Evolutionary conservation across 2,888 invertebrate species (phyloP).

Genomic region (Nemotelus pantherinus): DNA sequence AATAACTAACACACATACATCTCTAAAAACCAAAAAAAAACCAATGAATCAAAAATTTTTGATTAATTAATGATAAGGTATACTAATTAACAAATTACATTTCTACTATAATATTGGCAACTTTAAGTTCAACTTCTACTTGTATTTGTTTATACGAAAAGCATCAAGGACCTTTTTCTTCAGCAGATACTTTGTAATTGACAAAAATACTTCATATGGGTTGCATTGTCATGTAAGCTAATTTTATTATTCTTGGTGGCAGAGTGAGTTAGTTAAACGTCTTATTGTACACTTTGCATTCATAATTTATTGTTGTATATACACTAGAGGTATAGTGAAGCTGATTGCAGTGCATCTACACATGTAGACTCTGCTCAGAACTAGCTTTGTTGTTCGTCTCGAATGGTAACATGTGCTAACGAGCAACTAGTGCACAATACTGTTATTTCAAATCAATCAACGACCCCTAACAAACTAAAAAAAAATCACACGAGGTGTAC

Average conservation of each 20-base stretch:
- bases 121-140: conserved; percentile 25
- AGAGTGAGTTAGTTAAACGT: no score
- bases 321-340: neutral
- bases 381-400: no score
- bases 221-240: neutral
- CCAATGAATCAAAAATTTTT: neutral
- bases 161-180: conserved; percentile 4
- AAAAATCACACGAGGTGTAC: no score
- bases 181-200: neutral
- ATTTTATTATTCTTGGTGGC: neutral
- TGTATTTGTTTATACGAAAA: conserved; percentile 1
- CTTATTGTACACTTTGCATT: no score
- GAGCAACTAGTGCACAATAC: no score
- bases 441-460: no score
- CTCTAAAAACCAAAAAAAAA: conserved; percentile 21
- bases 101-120: conserved; percentile 31
- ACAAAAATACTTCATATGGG: neutral
- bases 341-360: conserved; percentile 17
- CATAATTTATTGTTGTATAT: neutral
- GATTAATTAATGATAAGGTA: conserved; percentile 9
- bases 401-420: no score
- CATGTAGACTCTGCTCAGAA: neutral
- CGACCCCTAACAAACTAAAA: no score
- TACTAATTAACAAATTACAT: conserved; percentile 1
- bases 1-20: conserved; percentile 19